Evolutionary conservation across 2,113 vertebrate species (phyloP).

Genomic region (Sporophila hypoxantha): DNA sequence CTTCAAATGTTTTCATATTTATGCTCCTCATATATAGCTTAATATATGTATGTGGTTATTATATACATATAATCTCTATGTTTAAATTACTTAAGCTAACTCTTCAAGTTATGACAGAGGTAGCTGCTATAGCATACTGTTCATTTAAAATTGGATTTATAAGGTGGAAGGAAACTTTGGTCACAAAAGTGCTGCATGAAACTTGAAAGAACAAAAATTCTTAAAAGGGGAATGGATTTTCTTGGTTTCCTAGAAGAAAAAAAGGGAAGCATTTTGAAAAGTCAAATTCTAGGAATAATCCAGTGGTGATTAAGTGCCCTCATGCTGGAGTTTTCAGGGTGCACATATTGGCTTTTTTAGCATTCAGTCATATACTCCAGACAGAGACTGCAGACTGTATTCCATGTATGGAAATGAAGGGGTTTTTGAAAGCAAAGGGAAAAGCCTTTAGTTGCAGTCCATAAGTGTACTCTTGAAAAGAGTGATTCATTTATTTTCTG

Average conservation of each 20-base stretch:
- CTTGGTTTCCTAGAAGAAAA: neutral
- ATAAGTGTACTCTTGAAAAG: neutral
- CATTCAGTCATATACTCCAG: neutral
- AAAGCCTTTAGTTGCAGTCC: neutral
- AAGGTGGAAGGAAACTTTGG: neutral
- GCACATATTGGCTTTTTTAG: neutral
- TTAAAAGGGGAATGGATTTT: neutral
- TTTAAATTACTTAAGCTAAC: constrained; percentile 1
- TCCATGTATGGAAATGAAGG: neutral
- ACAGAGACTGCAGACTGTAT: neutral
- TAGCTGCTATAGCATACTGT: neutral
- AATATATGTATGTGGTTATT: neutral
- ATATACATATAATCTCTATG: neutral
- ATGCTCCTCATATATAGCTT: neutral
- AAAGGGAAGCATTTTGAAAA: neutral
- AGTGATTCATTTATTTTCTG: neutral
- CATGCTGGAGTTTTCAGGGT: neutral
- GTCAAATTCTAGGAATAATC: neutral
- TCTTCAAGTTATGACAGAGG: neutral
- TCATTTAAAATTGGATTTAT: neutral
- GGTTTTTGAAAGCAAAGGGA: neutral
- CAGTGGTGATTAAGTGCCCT: neutral
- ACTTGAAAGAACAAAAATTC: neutral
- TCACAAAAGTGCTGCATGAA: neutral
- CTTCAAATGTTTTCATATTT: neutral